Conservation (phyloP, 2,113 vertebrate genomes). For the Psittacara wagleri region DNA sequence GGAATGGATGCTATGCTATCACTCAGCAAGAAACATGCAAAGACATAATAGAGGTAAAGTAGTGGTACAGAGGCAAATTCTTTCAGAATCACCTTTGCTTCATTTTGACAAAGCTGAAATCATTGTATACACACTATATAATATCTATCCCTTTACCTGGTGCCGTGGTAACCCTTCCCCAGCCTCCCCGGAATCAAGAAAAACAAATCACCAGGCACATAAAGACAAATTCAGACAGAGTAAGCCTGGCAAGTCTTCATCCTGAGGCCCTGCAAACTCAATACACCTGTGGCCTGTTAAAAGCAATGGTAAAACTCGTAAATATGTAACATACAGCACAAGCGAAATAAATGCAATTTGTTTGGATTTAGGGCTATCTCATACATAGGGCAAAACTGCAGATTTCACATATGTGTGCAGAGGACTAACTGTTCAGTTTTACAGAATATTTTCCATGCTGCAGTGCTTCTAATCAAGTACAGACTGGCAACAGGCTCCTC, state of each 20-base stretch:
- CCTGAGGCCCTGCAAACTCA: neutral
- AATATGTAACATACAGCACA: neutral
- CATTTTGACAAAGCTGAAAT: neutral
- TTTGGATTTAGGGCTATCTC: neutral
- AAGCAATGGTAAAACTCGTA: neutral
- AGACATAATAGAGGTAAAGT: neutral
- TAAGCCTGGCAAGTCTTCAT: neutral
- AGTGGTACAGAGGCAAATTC: neutral
- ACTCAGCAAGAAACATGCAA: neutral
- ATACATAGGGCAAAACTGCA: neutral
- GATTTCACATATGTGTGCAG: neutral
- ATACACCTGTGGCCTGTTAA: neutral
- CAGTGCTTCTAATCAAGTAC: neutral
- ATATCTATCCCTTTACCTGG: neutral
- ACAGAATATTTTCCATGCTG: neutral
- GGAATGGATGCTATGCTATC: neutral
- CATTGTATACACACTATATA: neutral
- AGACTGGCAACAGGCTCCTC: fast-evolving
- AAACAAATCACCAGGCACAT: neutral
- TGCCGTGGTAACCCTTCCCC: neutral
- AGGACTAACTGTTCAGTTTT: neutral
- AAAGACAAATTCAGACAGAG: neutral
- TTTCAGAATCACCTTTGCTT: neutral
- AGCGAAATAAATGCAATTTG: neutral
- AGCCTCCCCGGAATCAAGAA: neutral